Evolutionary conservation across 2,888 invertebrate genomes (phyloP), one percentile per base, ranked within the genome.

Genomic region (Notodonta ziczac): DNA sequence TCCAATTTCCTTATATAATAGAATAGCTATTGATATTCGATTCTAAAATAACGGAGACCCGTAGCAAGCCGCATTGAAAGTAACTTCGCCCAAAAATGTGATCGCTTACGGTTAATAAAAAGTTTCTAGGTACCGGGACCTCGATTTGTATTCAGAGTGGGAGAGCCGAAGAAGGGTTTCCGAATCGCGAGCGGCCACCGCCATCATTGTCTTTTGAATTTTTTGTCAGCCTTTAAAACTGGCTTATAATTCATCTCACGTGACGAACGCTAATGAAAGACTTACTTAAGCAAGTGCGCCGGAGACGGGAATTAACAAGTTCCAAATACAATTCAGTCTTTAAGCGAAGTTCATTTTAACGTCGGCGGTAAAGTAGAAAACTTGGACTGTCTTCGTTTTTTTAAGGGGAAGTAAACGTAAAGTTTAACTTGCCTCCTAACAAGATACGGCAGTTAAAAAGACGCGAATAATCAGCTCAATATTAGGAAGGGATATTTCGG

Each of bases 201-300:
- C 77, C 74, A 72, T 77, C 78, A 82, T 83, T 86, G 88, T 87
- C 86, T 86, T 83, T 67, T 75, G 77, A 86, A 82, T 87, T 87
- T 89, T 88, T 84, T 74, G 65, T 59, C 67, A 78, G 82, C 78
- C 80, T 85, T 82, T 81, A 83, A 86, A 88, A 83, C 73, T 57
- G 65, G 59, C 76, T 89, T 88, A 84, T 82, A 83, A 93, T 93
- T 91, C 92, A 73, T 65, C 78, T 84, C 93, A 91, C 92, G 93
- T 86, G 89, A 84, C 81, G 82, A 83, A 81, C 87, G 86, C 91
- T 93, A 93, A 93, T 91, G 92, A 93, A 91, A 91, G 90, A 87
- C 91, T 90, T 85, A 86, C 88, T 91, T 90, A 91, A 91, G 87
- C 86, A 87, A 89, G 87, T 83, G 84, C 83, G 85, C 85, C 74